These are phyloP conservation scores for Rhodinocichla rosea DNA, from an alignment of 2,113 vertebrate genomes.

Conservation along the genomic window DNA sequence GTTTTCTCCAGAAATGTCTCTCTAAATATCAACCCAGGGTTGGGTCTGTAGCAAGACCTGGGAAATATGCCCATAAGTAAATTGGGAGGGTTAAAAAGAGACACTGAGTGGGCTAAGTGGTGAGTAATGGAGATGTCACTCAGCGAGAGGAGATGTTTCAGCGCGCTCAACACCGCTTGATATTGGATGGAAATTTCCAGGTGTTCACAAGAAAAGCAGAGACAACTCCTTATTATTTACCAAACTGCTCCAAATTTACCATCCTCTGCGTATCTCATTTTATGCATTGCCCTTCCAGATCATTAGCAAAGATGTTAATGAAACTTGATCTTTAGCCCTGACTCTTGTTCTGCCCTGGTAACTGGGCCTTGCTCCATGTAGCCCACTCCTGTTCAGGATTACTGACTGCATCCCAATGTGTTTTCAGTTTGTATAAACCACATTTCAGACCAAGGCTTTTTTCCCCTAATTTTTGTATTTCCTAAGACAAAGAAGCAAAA, in stretches of 20 bases:
- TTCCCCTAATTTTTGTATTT: slow-evolving; percentile 27
- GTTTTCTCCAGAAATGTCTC: background rate
- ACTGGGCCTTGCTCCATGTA: background rate
- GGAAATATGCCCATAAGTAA: background rate
- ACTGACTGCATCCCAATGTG: slow-evolving; percentile 9
- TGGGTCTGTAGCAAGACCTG: background rate
- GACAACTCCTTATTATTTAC: background rate
- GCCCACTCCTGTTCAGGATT: background rate
- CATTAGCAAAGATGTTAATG: background rate
- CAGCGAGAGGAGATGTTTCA: background rate
- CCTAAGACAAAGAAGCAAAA: slow-evolving; percentile 51
- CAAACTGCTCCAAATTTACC: background rate
- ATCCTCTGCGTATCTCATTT: background rate
- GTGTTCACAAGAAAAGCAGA: background rate
- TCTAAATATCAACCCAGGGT: background rate
- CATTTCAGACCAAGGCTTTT: background rate
- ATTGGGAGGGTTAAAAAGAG: slow-evolving; percentile 1
- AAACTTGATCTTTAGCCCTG: background rate
- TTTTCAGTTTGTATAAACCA: slow-evolving; percentile 31
- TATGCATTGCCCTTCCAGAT: background rate
- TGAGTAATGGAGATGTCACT: slow-evolving; percentile 37
- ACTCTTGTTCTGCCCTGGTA: background rate
- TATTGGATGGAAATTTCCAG: slow-evolving; percentile 19
- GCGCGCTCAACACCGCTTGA: background rate
- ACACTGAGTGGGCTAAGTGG: background rate